Conservation (phyloP, 1,140 invertebrate species). For the Frieseomelitta varia region DNA sequence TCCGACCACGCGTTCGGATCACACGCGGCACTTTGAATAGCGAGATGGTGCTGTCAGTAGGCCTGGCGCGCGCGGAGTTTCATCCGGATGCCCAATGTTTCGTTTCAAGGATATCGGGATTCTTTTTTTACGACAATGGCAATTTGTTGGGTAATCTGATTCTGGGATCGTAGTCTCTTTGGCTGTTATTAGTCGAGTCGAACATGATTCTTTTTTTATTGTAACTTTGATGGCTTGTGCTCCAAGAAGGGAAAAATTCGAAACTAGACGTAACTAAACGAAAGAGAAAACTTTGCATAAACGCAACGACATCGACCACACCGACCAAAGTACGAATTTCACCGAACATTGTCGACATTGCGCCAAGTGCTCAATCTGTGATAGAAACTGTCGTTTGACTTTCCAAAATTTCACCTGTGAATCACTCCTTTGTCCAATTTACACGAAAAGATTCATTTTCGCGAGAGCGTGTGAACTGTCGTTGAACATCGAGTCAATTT, state of each 20-base stretch:
- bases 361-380: not conserved
- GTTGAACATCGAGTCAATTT: slow-evolving; percentile 6
- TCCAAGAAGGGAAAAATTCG: no score
- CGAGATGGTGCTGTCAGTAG: slow-evolving; percentile 23
- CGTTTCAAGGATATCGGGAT: not conserved
- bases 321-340: not conserved
- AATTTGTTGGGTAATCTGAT: not conserved
- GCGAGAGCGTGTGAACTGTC: no score
- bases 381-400: slow-evolving; percentile 1
- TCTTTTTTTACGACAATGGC: not conserved
- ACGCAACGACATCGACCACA: not conserved
- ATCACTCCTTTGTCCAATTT: no score
- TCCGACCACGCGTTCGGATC: not conserved
- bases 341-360: no score
- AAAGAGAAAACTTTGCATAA: not conserved
- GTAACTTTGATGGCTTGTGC: not conserved
- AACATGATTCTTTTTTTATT: not conserved
- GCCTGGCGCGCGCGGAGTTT: slow-evolving; percentile 1
- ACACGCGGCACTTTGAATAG: not conserved
- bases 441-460: no score
- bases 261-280: no score
- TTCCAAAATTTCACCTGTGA: not conserved
- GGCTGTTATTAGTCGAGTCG: not conserved
- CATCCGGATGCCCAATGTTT: not conserved
- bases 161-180: not conserved